Conservation (phyloP, 2,113 vertebrate genomes). For the Motacilla tschutschensis region DNA sequence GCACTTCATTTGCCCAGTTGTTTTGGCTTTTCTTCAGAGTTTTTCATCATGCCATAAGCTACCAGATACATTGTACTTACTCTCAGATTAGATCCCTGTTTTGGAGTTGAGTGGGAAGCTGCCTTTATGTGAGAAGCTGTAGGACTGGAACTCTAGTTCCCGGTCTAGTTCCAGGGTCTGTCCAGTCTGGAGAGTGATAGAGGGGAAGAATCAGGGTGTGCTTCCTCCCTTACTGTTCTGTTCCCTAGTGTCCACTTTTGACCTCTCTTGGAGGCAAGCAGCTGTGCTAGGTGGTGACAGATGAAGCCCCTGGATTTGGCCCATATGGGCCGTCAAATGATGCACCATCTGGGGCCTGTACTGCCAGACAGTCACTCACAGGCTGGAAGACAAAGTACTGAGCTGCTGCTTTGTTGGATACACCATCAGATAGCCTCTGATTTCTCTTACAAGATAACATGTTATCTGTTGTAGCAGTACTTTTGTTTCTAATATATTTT, state of each 20-base stretch:
- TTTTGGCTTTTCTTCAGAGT: neutral
- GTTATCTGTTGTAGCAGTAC: neutral
- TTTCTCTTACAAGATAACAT: neutral
- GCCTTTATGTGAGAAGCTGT: neutral
- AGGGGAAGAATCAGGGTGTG: neutral
- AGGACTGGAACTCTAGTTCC: neutral
- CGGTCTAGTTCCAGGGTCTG: neutral
- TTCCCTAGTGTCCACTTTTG: neutral
- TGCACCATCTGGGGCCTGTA: neutral
- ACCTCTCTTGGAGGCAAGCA: neutral
- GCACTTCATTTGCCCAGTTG: neutral
- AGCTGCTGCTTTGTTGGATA: neutral
- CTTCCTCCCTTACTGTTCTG: neutral
- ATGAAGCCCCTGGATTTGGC: neutral
- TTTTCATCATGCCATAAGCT: neutral
- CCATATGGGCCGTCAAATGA: neutral
- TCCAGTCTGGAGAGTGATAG: neutral
- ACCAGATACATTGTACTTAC: neutral
- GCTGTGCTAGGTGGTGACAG: neutral
- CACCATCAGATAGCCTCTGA: neutral
- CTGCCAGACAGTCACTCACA: neutral
- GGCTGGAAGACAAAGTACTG: neutral
- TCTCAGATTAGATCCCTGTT: neutral
- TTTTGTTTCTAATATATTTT: neutral
- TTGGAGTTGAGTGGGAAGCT: neutral